Conservation (phyloP, 92 coral and sea anemone genomes). For the Anthopleura xanthogrammica region DNA sequence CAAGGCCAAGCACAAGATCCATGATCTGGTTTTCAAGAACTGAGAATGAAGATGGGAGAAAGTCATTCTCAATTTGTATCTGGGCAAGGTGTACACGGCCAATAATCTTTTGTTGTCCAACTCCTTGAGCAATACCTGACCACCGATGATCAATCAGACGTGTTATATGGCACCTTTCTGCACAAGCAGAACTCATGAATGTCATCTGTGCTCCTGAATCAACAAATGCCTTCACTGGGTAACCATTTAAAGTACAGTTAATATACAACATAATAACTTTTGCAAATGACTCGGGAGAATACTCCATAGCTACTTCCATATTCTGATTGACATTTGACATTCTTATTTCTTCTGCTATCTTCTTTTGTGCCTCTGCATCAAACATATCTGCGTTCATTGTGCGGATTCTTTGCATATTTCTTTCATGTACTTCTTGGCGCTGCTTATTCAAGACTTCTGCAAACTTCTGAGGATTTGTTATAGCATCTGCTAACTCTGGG, state of each 20-base stretch:
- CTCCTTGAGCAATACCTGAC: slow-evolving; percentile 96
- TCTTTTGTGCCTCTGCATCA: slow-evolving; percentile 88
- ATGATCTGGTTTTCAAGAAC: slow-evolving; percentile 92
- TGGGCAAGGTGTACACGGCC: slow-evolving; percentile 98
- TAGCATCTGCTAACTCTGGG: slow-evolving; percentile 88
- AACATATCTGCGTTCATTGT: slow-evolving; percentile 92
- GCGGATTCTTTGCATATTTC: slow-evolving; percentile 81
- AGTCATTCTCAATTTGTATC: slow-evolving; percentile 92
- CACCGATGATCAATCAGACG: slow-evolving; percentile 93
- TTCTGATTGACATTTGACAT: slow-evolving; percentile 89
- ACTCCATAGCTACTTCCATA: slow-evolving; percentile 98
- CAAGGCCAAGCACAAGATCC: slow-evolving; percentile 91
- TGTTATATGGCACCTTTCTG: slow-evolving; percentile 82
- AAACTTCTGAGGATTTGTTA: slow-evolving; percentile 77
- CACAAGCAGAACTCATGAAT: slow-evolving; percentile 98
- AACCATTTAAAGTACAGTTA: slow-evolving; percentile 88
- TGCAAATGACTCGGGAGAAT: slow-evolving; percentile 93
- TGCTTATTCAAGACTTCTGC: slow-evolving; percentile 71
- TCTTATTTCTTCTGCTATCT: slow-evolving; percentile 95
- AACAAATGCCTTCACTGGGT: slow-evolving; percentile 96
- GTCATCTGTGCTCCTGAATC: slow-evolving; percentile 99
- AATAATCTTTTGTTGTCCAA: slow-evolving; percentile 94
- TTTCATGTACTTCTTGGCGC: slow-evolving; percentile 73
- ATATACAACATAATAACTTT: slow-evolving; percentile 90
- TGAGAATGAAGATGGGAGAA: slow-evolving; percentile 91